Evolutionary conservation across 1,140 invertebrate species (phyloP), one percentile per base, ranked within the genome.

Genomic region (Aradophagus sp.): DNA sequence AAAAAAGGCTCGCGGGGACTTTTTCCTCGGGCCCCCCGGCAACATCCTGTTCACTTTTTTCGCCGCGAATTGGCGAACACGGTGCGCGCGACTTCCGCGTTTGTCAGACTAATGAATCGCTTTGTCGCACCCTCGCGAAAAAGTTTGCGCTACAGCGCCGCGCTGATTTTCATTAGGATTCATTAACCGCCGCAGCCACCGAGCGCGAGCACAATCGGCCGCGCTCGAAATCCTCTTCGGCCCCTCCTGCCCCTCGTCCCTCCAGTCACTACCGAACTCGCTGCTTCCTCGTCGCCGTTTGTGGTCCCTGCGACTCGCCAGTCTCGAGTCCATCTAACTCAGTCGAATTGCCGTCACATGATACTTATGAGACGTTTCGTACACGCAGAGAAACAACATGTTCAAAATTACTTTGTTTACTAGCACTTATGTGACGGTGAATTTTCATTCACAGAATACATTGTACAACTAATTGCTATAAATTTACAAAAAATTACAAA

Each of bases 51-150:
- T 50, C 5, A 55, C 44, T 67, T 48, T 56, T 73, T 67, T 12
- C 29, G 20, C n/a, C 35, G 52, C 20, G 26, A 16, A 61, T 52
- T 63, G 48, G 63, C 58, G 59, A 68, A 68, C 70, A 73, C 36
- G 63, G 39, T 15, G 35, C 36, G 58, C 59, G 56, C 61, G 61
- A 80, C 82, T 84, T 84, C 82, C 82, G 82, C 81, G 80, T 84
- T 84, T 65, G 80, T 84, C 82, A 77, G 77, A 80, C 81, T 84
- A 84, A 84, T 84, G 82, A 84, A 84, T 84, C 79, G 81, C 77
- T 80, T 84, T 80, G 77, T 76, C 77, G 61, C 74, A 61, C 74
- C 71, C 74, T 62, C 70, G 53, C 66, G 62, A 73, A 73, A 75
- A 75, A 74, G 62, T 65, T 0, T 31, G 35, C 53, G 29, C 39